Evolutionary conservation across 92 coral and sea anemone species (phyloP).

Genomic region (Heliopora coerulea): DNA sequence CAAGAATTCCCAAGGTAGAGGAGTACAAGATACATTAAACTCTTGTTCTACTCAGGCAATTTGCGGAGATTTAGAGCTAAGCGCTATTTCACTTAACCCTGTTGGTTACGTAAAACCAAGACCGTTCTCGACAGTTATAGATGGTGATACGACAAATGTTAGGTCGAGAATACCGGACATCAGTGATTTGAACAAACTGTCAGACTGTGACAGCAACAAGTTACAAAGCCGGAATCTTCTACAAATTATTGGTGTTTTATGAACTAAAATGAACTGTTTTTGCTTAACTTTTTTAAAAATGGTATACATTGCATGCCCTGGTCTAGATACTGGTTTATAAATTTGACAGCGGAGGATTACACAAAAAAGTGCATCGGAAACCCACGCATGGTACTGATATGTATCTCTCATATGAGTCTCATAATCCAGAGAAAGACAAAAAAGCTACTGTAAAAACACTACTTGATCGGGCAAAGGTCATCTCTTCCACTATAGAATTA

Average conservation of each 20-base stretch:
- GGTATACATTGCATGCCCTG: no score
- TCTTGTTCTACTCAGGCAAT: conserved; percentile 36
- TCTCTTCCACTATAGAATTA: no score
- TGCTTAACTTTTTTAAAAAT: no score
- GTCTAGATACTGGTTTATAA: no score
- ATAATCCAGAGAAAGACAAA: no score
- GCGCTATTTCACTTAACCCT: conserved; percentile 15
- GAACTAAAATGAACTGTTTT: background rate
- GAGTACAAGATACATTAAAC: background rate
- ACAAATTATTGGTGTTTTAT: conserved; percentile 35
- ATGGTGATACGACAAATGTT: background rate
- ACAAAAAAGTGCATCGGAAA: no score
- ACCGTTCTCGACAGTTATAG: background rate
- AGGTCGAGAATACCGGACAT: background rate
- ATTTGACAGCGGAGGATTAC: no score
- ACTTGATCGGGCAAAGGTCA: no score
- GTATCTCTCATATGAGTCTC: no score
- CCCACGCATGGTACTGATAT: no score
- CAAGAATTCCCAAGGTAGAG: background rate
- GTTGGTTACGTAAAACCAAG: background rate
- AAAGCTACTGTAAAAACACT: no score
- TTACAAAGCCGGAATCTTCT: background rate
- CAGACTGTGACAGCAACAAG: background rate
- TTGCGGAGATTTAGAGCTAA: conserved; percentile 31
- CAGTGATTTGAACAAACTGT: background rate